phyloP scores from a whole-genome alignment of 2,797 vertebrate species.

The Ibycter americanus region DNA sequence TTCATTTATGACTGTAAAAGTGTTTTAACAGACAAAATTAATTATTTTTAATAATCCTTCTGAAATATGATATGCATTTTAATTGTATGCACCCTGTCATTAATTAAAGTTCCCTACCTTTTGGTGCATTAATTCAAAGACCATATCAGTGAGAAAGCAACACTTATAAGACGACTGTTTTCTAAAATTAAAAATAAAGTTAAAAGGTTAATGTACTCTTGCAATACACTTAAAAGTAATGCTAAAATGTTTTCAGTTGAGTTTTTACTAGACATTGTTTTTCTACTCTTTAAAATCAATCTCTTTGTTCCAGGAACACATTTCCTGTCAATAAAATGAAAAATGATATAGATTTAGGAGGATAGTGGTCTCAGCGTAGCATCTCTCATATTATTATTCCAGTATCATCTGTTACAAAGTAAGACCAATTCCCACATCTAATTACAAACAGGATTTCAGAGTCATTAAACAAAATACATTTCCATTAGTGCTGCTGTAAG shows the following conservation, averaged over 20 bases:
- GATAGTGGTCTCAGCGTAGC: slow-evolving; percentile 80
- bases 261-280: slow-evolving; percentile 78
- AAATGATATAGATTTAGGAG: slow-evolving; percentile 83
- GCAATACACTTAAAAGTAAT: slow-evolving; percentile 35
- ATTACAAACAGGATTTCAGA: slow-evolving; percentile 91
- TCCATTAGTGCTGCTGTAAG: slow-evolving; percentile 85
- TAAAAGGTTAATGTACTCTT: slow-evolving; percentile 15
- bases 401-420: slow-evolving; percentile 91
- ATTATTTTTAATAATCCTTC: slow-evolving; percentile 62
- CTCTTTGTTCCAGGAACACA: slow-evolving; percentile 77
- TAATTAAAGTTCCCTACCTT: slow-evolving; percentile 63
- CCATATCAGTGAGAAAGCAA: slow-evolving; percentile 25
- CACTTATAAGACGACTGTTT: slow-evolving; percentile 23
- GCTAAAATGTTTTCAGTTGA: slow-evolving; percentile 52
- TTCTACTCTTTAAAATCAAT: slow-evolving; percentile 80
- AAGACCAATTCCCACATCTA: slow-evolving; percentile 92
- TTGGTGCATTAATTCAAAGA: slow-evolving; percentile 42
- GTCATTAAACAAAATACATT: slow-evolving; percentile 90
- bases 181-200: slow-evolving; percentile 56
- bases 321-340: slow-evolving; percentile 85
- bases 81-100: slow-evolving; percentile 41
- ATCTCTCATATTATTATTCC: slow-evolving; percentile 89
- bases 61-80: slow-evolving; percentile 42
- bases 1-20: slow-evolving; percentile 32
- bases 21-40: slow-evolving; percentile 45